Conservation (phyloP, 2,113 vertebrate genomes). For the Pteruthius melanotis region DNA sequence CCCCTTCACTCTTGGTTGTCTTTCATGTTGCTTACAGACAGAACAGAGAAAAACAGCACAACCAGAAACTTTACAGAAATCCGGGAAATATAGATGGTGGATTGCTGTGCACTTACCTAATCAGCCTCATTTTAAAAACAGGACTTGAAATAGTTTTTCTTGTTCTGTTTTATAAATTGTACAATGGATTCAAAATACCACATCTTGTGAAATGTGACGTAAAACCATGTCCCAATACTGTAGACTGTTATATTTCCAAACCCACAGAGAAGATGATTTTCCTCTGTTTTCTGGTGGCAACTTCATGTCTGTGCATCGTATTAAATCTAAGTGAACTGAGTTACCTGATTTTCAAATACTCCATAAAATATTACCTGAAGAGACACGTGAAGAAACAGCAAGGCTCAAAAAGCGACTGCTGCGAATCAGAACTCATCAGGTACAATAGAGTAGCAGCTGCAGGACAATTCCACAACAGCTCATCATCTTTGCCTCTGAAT, state of each 20-base stretch:
- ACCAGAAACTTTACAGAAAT: slow-evolving; percentile 72
- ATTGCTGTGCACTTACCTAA: slow-evolving; percentile 80
- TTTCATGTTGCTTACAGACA: slow-evolving; percentile 84
- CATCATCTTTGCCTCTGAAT: background rate
- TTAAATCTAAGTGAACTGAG: slow-evolving; percentile 81
- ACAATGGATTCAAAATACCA: slow-evolving; percentile 81
- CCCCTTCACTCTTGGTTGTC: slow-evolving; percentile 84
- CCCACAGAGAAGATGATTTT: slow-evolving; percentile 88
- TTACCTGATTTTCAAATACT: slow-evolving; percentile 80
- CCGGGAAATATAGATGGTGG: slow-evolving; percentile 78
- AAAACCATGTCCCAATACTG: slow-evolving; percentile 81
- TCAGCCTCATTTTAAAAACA: slow-evolving; percentile 83
- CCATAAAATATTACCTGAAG: slow-evolving; percentile 69
- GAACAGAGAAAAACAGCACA: slow-evolving; percentile 74
- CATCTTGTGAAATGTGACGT: slow-evolving; percentile 74
- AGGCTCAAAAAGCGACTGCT: background rate
- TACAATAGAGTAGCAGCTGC: background rate
- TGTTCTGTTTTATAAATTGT: slow-evolving; percentile 82
- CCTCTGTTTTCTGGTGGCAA: slow-evolving; percentile 79
- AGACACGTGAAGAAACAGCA: slow-evolving; percentile 11
- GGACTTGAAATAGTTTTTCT: slow-evolving; percentile 81
- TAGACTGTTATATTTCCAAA: slow-evolving; percentile 83
- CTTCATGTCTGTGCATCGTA: slow-evolving; percentile 80
- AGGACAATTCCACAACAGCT: background rate
- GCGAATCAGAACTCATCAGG: background rate